Evolutionary conservation across 2,797 vertebrate genomes (phyloP).

Genomic region (Synanceia verrucosa): DNA sequence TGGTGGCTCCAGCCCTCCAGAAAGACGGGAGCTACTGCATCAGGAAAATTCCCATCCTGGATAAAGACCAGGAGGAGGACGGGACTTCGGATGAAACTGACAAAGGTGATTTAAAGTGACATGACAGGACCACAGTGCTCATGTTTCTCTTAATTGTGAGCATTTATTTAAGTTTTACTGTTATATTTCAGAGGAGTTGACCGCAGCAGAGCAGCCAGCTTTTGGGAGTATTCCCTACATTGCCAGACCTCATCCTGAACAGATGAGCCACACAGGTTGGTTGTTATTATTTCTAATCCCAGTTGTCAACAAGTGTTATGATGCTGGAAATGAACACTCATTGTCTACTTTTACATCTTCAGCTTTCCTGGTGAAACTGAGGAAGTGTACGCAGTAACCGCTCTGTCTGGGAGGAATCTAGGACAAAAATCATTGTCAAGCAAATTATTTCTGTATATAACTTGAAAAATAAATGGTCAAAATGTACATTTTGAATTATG

Average conservation of each 20-base stretch:
- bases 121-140: fast-evolving
- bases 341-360: constrained; percentile 51
- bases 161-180: background rate
- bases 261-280: constrained; percentile 89
- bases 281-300: background rate
- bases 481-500: background rate
- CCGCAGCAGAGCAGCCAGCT: constrained; percentile 20
- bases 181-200: constrained; percentile 51
- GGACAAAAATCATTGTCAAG: background rate
- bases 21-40: constrained; percentile 80
- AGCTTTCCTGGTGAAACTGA: constrained; percentile 93
- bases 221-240: constrained; percentile 84
- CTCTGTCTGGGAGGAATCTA: background rate
- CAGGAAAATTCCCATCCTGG: constrained; percentile 60
- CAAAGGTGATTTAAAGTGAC: constrained; percentile 49
- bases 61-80: constrained; percentile 42
- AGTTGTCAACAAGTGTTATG: too few relatives aligned
- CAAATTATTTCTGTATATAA: background rate
- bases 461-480: background rate
- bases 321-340: background rate
- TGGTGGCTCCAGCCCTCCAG: constrained; percentile 83
- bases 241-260: constrained; percentile 86
- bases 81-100: constrained; percentile 54
- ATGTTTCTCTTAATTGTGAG: background rate
- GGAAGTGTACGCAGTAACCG: constrained; percentile 78